Percentiles rank a stretch among this genome's conserved stretches.
Conservation (phyloP, 2,797 vertebrate species). For the Xerus rutilus region DNA sequence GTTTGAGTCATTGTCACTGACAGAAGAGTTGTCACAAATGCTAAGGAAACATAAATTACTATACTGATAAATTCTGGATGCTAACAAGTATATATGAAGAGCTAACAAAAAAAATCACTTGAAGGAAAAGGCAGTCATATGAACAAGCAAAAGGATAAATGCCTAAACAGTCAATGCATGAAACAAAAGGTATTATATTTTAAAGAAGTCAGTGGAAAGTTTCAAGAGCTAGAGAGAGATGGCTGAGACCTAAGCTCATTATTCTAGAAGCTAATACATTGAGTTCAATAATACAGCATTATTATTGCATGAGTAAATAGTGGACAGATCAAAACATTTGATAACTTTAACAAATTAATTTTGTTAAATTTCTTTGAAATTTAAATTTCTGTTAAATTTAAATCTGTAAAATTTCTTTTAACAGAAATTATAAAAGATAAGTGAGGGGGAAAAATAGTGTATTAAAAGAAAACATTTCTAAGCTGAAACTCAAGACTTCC, state of each 20-base stretch:
- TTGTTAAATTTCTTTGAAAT: no score
- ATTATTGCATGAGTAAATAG: neutral
- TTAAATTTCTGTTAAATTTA: no score
- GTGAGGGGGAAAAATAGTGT: neutral
- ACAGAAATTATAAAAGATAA: neutral
- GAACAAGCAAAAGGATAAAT: neutral
- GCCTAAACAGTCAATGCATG: neutral
- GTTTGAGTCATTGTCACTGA: neutral
- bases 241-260: neutral
- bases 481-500: neutral
- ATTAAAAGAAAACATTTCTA: neutral
- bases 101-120: neutral
- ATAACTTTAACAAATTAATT: no score
- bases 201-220: conserved; percentile 3
- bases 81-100: neutral
- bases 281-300: neutral
- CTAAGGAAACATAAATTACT: neutral
- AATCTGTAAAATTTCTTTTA: neutral
- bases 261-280: neutral
- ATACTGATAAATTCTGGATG: neutral
- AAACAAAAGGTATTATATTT: neutral
- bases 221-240: neutral
- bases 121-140: neutral
- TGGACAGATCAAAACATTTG: neutral
- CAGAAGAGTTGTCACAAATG: conserved; percentile 5